These are phyloP conservation scores for Boloria euphrosyne DNA, from an alignment of 2,888 invertebrate species.

Conservation along the genomic window DNA sequence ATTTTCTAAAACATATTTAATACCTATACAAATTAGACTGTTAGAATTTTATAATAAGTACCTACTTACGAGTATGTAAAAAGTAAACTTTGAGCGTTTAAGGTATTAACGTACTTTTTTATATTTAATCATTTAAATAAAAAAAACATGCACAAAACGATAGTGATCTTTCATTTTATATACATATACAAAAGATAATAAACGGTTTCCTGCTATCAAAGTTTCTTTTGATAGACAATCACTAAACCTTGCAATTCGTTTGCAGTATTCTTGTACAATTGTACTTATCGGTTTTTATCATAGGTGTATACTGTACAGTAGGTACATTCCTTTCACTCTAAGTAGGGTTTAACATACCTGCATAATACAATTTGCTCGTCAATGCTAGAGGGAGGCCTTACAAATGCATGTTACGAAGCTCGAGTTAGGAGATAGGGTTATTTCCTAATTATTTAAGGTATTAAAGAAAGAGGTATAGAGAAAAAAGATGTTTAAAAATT, in stretches of 20 bases:
- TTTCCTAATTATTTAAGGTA: neutral
- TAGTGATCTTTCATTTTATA: too few species aligned
- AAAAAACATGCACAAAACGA: too few species aligned
- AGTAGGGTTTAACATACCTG: conserved; percentile 31
- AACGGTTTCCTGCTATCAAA: too few species aligned
- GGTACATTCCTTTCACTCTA: conserved; percentile 28
- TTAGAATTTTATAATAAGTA: too few species aligned
- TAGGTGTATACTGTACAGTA: neutral
- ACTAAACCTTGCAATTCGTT: neutral
- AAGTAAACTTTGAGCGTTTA: too few species aligned
- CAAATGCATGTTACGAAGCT: conserved; percentile 34
- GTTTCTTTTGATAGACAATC: neutral
- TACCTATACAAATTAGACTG: too few species aligned
- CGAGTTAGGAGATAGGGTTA: conserved; percentile 5
- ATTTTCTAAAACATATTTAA: too few species aligned
- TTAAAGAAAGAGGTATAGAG: neutral
- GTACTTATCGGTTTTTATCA: neutral
- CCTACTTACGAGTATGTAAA: too few species aligned
- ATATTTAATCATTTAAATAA: too few species aligned
- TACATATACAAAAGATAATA: too few species aligned
- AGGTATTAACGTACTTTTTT: too few species aligned
- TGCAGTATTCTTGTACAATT: neutral
- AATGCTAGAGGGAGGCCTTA: conserved; percentile 34
- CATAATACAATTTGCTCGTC: conserved; percentile 35
- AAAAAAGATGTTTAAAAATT: too few species aligned